Base-by-base conservation (phyloP, 2,113 vertebrate genomes). In the Aspidoscelis tigris region DNA sequence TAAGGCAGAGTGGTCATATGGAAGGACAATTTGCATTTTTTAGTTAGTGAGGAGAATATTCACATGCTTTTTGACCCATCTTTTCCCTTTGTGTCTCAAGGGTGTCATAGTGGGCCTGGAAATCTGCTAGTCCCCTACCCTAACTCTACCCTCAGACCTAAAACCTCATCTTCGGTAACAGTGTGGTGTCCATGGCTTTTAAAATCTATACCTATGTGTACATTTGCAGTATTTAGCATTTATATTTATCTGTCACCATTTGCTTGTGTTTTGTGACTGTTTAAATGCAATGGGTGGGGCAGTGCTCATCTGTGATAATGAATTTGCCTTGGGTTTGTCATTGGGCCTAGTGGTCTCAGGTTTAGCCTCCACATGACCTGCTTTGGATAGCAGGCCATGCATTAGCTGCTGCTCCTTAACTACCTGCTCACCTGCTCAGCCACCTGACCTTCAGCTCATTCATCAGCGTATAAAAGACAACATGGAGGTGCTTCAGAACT, bases 391-490 rank as follows among this genome's bases (percentile, higher is more conserved):
- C 8, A 47, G 41, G 39, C 66, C 8, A 53, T 39, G 2, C 43
- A 0, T 47, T n/a, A 33, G 7, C 14, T 33, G 41, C 12, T 21
- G 18, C 78, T 92, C 95, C 91, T 95, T 95, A 94, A 91, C 1
- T 0, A 1, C 24, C 33, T 43, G 1, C 50, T 77, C 85, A 98
- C 98, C 94, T 72, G 78, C 94, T 10, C 90, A 96, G 89, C 93
- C 95, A 1, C 90, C 96, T 4, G 98, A 99, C 91, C 94, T 99
- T 86, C 97, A 98, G 58, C 33, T 92, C 7, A 93, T 99, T 89
- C 94, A 99, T 89, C 97, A 98, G 86, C 96, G 99, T 85, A 99
- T 99, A 84, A 98, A 98, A 93, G 97, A 98, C 92, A 98, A 98
- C n/a, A 83, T 99, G 39, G 97, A 96, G 14, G 97, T 99, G 77